These are phyloP conservation scores for Gadopsis bispinosus DNA, from an alignment of 2,797 vertebrate species.

Conservation along the genomic window DNA sequence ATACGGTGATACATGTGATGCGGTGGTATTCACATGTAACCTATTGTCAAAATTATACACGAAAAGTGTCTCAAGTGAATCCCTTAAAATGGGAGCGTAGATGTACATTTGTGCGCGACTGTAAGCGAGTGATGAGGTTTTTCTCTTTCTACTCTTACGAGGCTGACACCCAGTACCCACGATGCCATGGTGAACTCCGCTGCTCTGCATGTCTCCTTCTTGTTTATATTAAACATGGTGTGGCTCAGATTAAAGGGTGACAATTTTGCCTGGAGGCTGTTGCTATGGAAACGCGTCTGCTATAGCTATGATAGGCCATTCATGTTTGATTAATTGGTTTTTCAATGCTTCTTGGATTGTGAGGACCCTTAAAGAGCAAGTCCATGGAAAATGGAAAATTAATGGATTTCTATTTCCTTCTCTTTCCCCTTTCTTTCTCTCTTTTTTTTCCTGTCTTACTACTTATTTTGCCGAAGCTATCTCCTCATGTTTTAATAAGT, in stretches of 20 bases:
- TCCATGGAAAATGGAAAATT: constrained; percentile 85
- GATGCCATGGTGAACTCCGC: constrained; percentile 27
- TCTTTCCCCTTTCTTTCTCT: constrained; percentile 34
- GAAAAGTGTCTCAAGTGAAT: constrained; percentile 9
- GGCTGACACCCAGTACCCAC: constrained; percentile 27
- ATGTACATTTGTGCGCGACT: not conserved
- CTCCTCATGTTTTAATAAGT: constrained; percentile 80
- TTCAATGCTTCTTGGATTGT: constrained; percentile 87
- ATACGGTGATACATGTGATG: too few relatives aligned
- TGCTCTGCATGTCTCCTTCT: constrained; percentile 68
- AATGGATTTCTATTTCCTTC: constrained; percentile 83
- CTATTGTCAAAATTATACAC: not conserved
- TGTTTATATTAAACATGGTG: constrained; percentile 85
- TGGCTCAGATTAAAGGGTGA: constrained; percentile 85
- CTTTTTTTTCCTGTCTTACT: constrained; percentile 11
- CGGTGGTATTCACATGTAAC: not conserved
- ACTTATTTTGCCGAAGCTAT: constrained; percentile 71
- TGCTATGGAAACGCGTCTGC: constrained; percentile 88
- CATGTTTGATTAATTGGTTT: constrained; percentile 91
- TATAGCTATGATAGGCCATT: constrained; percentile 88
- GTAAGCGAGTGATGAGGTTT: constrained; percentile 6
- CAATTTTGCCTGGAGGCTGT: constrained; percentile 85
- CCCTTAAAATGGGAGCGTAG: not conserved
- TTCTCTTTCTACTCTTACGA: not conserved
- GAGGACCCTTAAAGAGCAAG: constrained; percentile 86